A percentile compares a stretch with the other conserved stretches of the same genome.
phyloP scores from a whole-genome alignment of 2,797 vertebrate genomes.

The Dromococcyx pavoninus region DNA sequence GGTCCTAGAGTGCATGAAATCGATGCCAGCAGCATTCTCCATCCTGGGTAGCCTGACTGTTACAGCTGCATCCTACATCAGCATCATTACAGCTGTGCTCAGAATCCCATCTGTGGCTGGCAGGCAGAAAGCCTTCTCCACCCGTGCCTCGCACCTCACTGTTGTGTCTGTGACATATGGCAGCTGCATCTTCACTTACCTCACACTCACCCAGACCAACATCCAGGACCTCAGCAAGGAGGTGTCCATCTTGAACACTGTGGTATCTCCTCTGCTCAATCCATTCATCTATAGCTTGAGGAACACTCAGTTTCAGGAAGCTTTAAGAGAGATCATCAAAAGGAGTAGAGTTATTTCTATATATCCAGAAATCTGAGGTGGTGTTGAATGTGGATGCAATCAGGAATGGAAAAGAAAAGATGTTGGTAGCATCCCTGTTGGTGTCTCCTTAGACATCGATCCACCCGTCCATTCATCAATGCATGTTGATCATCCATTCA shows the following conservation, averaged over 20 bases:
- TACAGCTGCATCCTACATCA: neutral
- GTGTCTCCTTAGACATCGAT: neutral
- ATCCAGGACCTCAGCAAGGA: neutral
- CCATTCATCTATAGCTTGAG: neutral
- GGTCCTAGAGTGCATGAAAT: neutral
- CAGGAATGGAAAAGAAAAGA: neutral
- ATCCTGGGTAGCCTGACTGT: neutral
- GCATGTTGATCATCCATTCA: neutral
- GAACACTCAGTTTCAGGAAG: neutral
- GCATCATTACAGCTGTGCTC: neutral
- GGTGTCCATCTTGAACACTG: neutral
- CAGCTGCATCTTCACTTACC: neutral
- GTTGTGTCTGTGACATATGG: neutral
- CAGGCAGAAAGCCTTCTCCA: no score
- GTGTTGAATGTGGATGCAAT: neutral
- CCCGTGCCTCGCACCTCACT: neutral
- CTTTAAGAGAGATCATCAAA: neutral
- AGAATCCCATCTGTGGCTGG: neutral
- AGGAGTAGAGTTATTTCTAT: neutral
- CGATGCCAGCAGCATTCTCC: neutral
- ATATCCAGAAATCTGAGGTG: neutral
- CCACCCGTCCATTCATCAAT: neutral
- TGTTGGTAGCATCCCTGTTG: neutral
- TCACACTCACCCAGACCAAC: neutral
- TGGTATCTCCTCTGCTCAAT: neutral